phyloP scores from a whole-genome alignment of 2,797 vertebrate genomes.

The Gymnothorax javanicus region DNA sequence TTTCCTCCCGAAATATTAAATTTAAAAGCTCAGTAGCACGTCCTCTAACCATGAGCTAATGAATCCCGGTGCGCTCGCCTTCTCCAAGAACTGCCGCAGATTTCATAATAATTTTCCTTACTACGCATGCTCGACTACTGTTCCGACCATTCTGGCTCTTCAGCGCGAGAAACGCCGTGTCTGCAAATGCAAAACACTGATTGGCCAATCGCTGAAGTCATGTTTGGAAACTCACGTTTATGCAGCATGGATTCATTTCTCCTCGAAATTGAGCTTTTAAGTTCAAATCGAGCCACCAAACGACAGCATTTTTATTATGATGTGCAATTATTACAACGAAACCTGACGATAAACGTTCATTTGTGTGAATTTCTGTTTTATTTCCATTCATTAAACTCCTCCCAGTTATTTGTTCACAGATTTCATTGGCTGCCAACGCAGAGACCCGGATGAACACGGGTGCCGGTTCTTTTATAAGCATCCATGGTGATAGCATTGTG shows the following conservation, averaged over 20 bases:
- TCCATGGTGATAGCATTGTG: no score
- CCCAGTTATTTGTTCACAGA: not conserved
- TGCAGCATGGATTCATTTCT: slow-evolving; percentile 8
- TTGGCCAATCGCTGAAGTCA: slow-evolving; percentile 21
- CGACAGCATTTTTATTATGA: not conserved
- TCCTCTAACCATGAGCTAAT: not conserved
- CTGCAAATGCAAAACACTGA: slow-evolving; percentile 20
- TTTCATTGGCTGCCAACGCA: not conserved
- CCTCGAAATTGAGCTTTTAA: not conserved
- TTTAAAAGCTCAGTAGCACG: not conserved
- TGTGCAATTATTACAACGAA: not conserved
- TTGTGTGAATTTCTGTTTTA: not conserved
- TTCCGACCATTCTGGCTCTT: not conserved
- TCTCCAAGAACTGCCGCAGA: not conserved
- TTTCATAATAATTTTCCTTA: slow-evolving; percentile 47
- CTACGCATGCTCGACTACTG: slow-evolving; percentile 45
- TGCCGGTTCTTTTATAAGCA: not conserved
- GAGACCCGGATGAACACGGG: slow-evolving; percentile 14
- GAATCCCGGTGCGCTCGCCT: not conserved
- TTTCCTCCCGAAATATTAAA: slow-evolving; percentile 15
- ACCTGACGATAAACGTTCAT: not conserved
- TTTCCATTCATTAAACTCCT: not conserved
- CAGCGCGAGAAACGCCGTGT: not conserved
- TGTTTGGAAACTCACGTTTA: slow-evolving; percentile 11
- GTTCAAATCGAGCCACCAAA: not conserved